Evolutionary conservation across 1,140 invertebrate species (phyloP), one percentile per base, ranked within the genome.

Genomic region (Formica exsecta): DNA sequence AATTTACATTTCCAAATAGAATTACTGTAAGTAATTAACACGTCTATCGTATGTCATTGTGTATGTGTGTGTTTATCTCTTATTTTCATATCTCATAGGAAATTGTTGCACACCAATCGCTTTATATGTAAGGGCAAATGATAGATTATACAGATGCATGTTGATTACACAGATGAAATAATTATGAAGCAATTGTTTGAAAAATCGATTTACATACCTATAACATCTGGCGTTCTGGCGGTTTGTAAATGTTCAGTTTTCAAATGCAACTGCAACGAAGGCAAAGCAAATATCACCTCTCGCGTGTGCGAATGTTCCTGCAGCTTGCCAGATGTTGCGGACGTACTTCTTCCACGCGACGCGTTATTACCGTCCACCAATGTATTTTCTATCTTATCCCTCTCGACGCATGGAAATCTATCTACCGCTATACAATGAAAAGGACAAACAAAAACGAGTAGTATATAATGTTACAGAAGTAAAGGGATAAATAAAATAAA

Each of bases 241-340:
- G 96, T 96, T 95, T 99, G 98, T 64, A 97, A 95, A 95, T 99
- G 99, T 93, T 98, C 98, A 2, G 98, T 99, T 95, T 99, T 98
- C 57, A 99, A 96, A 93, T 99, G 98, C 85, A 99, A 95, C 95
- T 99, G 98, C 89, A 99, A 95, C 25, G 98, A 98, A 0, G 99
- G 99, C 85, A 99, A 95, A 7, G 98, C 98, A 96, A 99, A 99
- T 92, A 99, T 99, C 5, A 99, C 98, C 96, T 99, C 99, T 48
- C 98, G 96, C 71, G 97, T 98, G 93, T 99, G 98, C 92, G 98
- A 98, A 64, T 97, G 97, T 91, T 98, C 97, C 85, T 97, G 96
- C 54, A 96, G 95, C 93, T 98, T 97, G 81, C 95, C 95, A 48
- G 96, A 93, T 3, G 94, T 93, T 8, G 94, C 91, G 22, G 95